Percentiles rank a stretch among this genome's conserved stretches.
Evolutionary conservation across 2,797 vertebrate genomes (phyloP).

Genomic region (Poecile montanus): DNA sequence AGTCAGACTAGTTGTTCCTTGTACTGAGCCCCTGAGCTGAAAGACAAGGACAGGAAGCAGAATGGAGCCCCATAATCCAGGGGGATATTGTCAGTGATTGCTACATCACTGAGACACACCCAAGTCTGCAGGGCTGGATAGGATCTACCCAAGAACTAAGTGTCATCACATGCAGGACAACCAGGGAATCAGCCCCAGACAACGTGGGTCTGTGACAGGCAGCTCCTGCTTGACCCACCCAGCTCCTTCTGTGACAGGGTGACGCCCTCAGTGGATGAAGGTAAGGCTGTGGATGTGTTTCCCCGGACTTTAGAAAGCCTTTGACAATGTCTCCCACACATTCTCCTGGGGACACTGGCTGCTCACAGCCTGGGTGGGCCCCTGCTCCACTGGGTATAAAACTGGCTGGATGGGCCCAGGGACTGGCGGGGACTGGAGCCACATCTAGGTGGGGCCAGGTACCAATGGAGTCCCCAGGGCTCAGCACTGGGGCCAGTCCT

Average conservation of each 20-base stretch:
- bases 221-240: background rate
- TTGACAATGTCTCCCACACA: background rate
- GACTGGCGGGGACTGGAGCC: background rate
- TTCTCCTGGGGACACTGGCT: background rate
- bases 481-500: too few relatives aligned
- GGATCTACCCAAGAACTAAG: background rate
- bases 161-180: background rate
- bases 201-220: background rate
- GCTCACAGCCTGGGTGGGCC: background rate
- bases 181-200: background rate
- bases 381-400: background rate
- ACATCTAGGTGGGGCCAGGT: background rate
- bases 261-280: background rate
- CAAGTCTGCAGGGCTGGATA: rapidly evolving
- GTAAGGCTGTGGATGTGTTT: background rate
- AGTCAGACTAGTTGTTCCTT: background rate
- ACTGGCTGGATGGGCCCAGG: background rate
- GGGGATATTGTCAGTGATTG: background rate
- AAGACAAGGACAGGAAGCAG: background rate
- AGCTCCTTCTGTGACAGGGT: background rate
- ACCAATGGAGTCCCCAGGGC: background rate
- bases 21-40: background rate
- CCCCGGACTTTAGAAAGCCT: background rate
- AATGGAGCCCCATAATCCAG: background rate
- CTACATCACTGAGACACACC: background rate